Evolutionary conservation across 2,888 invertebrate genomes (phyloP).

Genomic region (Harpalus rubripes): DNA sequence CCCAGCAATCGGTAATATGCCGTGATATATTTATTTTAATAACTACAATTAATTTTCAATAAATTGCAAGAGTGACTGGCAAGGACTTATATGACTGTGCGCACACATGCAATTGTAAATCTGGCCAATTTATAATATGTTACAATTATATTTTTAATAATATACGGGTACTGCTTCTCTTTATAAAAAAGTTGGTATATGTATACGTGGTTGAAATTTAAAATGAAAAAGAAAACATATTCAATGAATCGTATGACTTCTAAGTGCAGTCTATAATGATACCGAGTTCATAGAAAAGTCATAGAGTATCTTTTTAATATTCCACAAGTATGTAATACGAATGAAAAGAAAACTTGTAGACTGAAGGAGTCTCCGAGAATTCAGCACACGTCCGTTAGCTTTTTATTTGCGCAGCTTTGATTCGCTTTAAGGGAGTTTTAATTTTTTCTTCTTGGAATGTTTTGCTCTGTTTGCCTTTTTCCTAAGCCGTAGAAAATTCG

Average conservation of each 20-base stretch:
- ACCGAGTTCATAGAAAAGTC: neutral
- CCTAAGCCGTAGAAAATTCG: slow-evolving; percentile 16
- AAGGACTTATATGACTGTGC: no score
- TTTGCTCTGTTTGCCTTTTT: slow-evolving; percentile 25
- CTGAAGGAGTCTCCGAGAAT: neutral
- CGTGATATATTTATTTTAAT: no score
- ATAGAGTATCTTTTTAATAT: slow-evolving; percentile 23
- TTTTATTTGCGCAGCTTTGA: slow-evolving; percentile 36
- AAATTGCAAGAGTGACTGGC: no score
- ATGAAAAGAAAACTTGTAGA: slow-evolving; percentile 1
- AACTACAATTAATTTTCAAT: no score
- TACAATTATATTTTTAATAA: no score
- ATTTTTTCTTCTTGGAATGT: slow-evolving; percentile 29
- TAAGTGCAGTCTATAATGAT: neutral
- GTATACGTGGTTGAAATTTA: neutral
- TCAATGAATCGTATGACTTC: neutral
- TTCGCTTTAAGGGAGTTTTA: slow-evolving; percentile 18
- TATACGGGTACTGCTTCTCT: neutral
- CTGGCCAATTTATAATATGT: no score
- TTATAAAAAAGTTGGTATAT: neutral
- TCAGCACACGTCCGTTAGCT: slow-evolving; percentile 3
- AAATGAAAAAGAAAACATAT: neutral
- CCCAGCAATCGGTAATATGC: no score
- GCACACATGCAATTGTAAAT: no score
- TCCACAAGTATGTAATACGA: slow-evolving; percentile 8